These are phyloP conservation scores for Pedetes capensis DNA, from an alignment of 2,113 vertebrate genomes.

Conservation along the genomic window DNA sequence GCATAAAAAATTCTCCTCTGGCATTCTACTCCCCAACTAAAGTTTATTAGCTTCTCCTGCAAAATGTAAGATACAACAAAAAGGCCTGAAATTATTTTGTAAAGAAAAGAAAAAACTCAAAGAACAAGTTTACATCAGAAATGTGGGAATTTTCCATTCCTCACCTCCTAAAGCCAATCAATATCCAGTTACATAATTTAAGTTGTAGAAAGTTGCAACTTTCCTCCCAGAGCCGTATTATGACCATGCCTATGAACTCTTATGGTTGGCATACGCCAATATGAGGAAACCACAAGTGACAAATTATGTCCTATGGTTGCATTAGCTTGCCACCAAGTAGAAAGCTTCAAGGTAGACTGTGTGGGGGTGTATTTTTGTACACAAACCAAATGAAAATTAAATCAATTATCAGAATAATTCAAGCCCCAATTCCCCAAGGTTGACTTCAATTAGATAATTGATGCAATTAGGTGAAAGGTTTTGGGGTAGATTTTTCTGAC, in stretches of 20 bases:
- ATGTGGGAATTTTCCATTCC: slow-evolving; percentile 31
- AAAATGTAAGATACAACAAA: slow-evolving; percentile 19
- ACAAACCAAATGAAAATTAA: slow-evolving; percentile 68
- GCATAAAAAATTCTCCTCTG: neutral
- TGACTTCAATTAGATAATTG: slow-evolving; percentile 75
- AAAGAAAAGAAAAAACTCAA: neutral
- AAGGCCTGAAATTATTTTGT: neutral
- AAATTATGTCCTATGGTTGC: slow-evolving; percentile 44
- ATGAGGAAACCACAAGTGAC: slow-evolving; percentile 24
- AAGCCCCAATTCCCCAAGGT: slow-evolving; percentile 51
- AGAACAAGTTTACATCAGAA: neutral
- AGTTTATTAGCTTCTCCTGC: neutral
- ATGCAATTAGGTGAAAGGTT: slow-evolving; percentile 70
- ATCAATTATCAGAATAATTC: slow-evolving; percentile 74
- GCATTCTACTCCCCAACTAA: neutral
- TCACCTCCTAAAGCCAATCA: neutral
- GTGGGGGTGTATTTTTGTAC: slow-evolving; percentile 57
- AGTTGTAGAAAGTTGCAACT: slow-evolving; percentile 27
- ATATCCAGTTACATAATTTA: neutral
- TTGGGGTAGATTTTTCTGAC: slow-evolving; percentile 63
- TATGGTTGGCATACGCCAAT: neutral
- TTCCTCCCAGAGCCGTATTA: neutral
- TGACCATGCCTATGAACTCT: neutral
- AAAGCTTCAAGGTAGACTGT: slow-evolving; percentile 45
- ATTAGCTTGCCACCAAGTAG: slow-evolving; percentile 46